A percentile compares a stretch with the other conserved stretches of the same genome.
Conservation (phyloP, 2,113 vertebrate species). For the Cacatua alba region DNA sequence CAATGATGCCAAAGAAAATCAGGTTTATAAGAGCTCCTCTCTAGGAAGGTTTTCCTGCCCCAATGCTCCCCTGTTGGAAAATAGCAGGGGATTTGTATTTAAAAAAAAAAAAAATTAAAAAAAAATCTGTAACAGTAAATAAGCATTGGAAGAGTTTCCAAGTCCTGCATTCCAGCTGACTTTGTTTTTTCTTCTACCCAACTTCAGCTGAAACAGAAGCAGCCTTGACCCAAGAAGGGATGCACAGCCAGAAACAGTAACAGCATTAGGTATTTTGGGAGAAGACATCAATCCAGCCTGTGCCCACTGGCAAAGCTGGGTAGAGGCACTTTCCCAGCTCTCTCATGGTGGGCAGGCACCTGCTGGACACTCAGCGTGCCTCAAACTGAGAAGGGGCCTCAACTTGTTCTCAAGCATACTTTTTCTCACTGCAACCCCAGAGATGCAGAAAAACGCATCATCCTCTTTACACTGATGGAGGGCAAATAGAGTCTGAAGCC, state of each 20-base stretch:
- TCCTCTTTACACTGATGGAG: background rate
- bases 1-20: background rate
- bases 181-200: background rate
- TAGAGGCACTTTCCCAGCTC: background rate
- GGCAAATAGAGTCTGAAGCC: background rate
- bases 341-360: accelerated
- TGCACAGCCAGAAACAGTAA: background rate
- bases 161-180: background rate
- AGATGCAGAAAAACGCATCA: background rate
- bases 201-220: background rate
- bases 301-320: background rate
- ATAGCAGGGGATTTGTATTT: background rate
- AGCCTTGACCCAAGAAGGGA: background rate
- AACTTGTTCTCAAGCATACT: background rate
- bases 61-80: background rate
- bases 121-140: background rate
- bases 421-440: background rate
- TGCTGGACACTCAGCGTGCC: background rate
- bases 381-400: background rate
- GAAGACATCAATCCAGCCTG: background rate
- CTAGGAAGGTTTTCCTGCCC: background rate
- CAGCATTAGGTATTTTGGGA: accelerated
- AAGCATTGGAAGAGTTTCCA: background rate
- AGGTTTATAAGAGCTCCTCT: background rate
- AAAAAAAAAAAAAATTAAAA: background rate